Evolutionary conservation across 2,888 invertebrate species (phyloP), one percentile per base, ranked within the genome.

Genomic region (Apamea sordens): DNA sequence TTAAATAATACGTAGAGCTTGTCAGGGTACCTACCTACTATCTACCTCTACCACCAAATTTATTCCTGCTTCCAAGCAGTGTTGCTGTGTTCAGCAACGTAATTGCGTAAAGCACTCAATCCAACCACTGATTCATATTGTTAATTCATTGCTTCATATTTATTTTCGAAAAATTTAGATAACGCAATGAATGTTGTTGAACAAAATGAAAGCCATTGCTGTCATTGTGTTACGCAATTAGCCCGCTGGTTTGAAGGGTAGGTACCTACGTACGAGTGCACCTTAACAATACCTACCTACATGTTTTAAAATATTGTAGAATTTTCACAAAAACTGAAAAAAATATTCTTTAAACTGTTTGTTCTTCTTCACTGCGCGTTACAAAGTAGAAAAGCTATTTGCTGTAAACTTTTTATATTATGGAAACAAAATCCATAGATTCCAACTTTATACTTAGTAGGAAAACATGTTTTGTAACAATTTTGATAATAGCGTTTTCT

Each of bases 391-490:
- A 79, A 59, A 71, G 50, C 24, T 85, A 61, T 80, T 69, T 70
- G 21, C 32, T 82, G 24, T 32, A 75, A 82, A 72, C 76, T 86
- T 83, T 83, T 82, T 53, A 53, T 69, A 81, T 64, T 72, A 72
- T 53, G 63, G 8, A 53, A 76, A 73, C 74, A 67, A 86, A 83
- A 70, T 82, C 73, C 73, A 86, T 61, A 69, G 50, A 73, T 76
- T 47, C 63, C 41, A 83, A 86, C 73, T 83, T 82, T 75, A 73
- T 64, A 86, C 64, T 83, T 56, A 50, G 56, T 11, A 63, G 41
- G 56, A 71, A 83, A 86, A 82, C 73, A 76, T 76, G 70, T 86
- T 77, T 86, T 83, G 76, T 82, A 47, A 47, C 67, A 82, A 61
- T 76, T 76, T 82, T 70, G 24, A 10, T 82, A 76, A 56, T 44